phyloP scores from a whole-genome alignment of 2,113 vertebrate species.

The Grammomys surdaster region DNA sequence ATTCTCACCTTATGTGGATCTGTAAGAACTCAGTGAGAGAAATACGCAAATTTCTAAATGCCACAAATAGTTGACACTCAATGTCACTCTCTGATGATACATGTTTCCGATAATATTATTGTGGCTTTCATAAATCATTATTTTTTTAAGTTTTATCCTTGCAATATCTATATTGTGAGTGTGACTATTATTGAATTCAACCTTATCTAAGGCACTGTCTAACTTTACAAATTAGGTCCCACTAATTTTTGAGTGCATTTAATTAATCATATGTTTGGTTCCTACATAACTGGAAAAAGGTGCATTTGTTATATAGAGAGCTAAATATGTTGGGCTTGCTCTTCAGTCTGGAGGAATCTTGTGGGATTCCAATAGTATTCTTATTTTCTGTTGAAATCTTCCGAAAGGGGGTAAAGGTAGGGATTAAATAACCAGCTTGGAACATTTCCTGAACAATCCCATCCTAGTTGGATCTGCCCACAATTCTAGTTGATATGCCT shows the following conservation, averaged over 20 bases:
- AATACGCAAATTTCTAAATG: background rate
- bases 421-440: too few species aligned
- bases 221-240: background rate
- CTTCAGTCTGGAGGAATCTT: too few species aligned
- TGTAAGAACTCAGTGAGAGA: background rate
- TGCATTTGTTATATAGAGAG: background rate
- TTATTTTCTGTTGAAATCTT: too few species aligned
- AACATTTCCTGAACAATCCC: too few species aligned
- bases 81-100: rapidly evolving
- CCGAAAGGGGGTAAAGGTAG: too few species aligned
- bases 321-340: background rate
- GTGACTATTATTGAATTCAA: background rate
- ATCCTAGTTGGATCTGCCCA: too few species aligned
- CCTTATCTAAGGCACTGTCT: background rate
- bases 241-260: conserved; percentile 37
- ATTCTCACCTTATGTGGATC: background rate
- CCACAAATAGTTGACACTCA: background rate
- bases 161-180: background rate
- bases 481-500: too few species aligned
- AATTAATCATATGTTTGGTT: background rate
- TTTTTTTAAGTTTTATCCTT: background rate
- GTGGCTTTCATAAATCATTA: background rate
- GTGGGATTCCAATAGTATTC: too few species aligned
- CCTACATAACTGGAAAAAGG: background rate
- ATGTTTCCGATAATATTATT: background rate